Evolutionary conservation across 2,113 vertebrate genomes (phyloP).

Genomic region (Electrona antarctica): DNA sequence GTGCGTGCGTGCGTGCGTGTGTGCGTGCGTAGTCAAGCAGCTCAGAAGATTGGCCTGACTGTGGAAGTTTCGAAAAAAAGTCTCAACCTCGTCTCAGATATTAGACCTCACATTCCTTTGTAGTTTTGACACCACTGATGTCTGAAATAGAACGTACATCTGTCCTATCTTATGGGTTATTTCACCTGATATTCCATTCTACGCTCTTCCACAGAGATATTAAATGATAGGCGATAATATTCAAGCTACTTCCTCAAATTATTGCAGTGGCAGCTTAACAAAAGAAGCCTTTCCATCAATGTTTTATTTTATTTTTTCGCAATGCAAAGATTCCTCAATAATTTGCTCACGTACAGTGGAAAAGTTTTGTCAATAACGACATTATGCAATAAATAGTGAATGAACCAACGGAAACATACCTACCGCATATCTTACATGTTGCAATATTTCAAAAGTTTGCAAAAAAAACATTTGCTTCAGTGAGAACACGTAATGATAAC

Average conservation of each 20-base stretch:
- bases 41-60: conserved; percentile 51
- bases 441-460: no score
- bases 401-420: no score
- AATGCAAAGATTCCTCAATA: no score
- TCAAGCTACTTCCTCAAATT: not conserved
- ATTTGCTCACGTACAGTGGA: no score
- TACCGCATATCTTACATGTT: no score
- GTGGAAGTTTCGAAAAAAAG: conserved; percentile 58
- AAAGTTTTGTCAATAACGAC: no score
- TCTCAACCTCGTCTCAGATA: conserved; percentile 41
- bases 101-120: conserved; percentile 41
- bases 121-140: conserved; percentile 30
- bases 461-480: conserved; percentile 19
- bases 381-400: no score
- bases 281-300: no score
- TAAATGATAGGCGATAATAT: not conserved
- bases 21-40: conserved; percentile 21
- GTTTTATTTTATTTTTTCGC: no score
- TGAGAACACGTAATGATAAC: no score
- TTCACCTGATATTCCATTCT: not conserved
- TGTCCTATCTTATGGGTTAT: conserved; percentile 2
- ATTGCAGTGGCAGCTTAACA: conserved; percentile 1
- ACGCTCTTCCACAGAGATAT: not conserved
- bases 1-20: not conserved
- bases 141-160: conserved; percentile 1